Percentiles rank a stretch among this genome's conserved stretches.
phyloP scores from a whole-genome alignment of 2,113 vertebrate species.

The Todiramphus chloris region DNA sequence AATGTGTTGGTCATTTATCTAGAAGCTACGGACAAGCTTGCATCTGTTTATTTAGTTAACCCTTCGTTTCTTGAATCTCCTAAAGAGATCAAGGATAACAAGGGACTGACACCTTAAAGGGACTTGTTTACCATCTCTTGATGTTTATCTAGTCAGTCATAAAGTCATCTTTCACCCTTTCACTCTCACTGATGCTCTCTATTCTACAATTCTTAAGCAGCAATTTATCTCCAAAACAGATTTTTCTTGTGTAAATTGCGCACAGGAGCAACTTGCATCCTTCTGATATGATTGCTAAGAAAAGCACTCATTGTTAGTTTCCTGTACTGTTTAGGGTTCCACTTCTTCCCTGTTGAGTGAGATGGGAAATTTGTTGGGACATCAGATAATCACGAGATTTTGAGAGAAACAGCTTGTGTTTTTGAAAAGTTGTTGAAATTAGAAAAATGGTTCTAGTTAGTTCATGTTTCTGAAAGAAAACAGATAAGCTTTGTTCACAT shows the following conservation, averaged over 20 bases:
- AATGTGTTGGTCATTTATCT: not conserved
- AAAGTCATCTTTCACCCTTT: not conserved
- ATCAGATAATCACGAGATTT: not conserved
- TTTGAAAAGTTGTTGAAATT: not conserved
- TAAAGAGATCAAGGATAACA: not conserved
- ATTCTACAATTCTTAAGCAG: not conserved
- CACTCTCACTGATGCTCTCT: not conserved
- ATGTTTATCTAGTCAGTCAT: not conserved
- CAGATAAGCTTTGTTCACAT: not conserved
- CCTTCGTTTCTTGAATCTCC: not conserved
- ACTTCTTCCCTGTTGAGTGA: not conserved
- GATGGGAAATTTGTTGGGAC: not conserved
- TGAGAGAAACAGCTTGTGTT: not conserved
- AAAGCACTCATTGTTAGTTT: not conserved
- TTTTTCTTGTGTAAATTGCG: not conserved
- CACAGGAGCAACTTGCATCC: not conserved
- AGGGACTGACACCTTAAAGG: not conserved
- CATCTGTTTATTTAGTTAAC: not conserved
- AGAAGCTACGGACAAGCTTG: not conserved
- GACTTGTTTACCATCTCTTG: not conserved
- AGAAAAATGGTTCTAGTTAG: not conserved
- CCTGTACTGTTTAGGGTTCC: not conserved
- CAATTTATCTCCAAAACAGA: not conserved
- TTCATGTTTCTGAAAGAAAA: not conserved
- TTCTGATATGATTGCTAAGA: not conserved